These are phyloP conservation scores for Cebidichthys violaceus DNA, from an alignment of 2,113 vertebrate species.

Conservation along the genomic window DNA sequence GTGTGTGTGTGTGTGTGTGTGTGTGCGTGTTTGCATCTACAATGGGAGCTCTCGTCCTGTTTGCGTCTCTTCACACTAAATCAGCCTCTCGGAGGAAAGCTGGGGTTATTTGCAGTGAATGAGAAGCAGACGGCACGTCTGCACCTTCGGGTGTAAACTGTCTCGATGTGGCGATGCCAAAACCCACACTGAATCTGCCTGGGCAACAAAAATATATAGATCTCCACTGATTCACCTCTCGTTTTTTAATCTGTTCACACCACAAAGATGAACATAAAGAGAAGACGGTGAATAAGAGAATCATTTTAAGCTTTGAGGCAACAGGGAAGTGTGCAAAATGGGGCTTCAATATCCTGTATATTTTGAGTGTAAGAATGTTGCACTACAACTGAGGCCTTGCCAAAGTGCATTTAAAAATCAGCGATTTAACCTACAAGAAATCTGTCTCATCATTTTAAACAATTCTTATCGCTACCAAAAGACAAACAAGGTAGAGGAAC, in stretches of 20 bases:
- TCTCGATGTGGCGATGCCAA: slow-evolving; percentile 1
- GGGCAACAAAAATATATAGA: slow-evolving; percentile 25
- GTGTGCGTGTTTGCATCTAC: slow-evolving; percentile 16
- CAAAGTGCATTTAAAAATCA: slow-evolving; percentile 17
- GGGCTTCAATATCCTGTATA: not conserved
- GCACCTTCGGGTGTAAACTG: slow-evolving; percentile 59
- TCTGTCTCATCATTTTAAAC: not conserved
- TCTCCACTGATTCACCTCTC: slow-evolving; percentile 5
- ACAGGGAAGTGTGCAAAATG: not conserved
- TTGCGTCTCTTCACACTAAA: slow-evolving; percentile 64
- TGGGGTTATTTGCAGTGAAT: slow-evolving; percentile 53
- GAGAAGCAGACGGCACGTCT: slow-evolving; percentile 58
- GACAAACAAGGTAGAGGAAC: not conserved
- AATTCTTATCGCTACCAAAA: not conserved
- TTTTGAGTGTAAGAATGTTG: not conserved
- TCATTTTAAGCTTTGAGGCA: not conserved
- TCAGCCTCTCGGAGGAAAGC: slow-evolving; percentile 46
- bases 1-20: slow-evolving; percentile 35
- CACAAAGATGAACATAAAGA: not conserved
- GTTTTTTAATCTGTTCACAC: not conserved
- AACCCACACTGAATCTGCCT: slow-evolving; percentile 37
- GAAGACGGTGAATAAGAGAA: not conserved
- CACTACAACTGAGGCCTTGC: not conserved
- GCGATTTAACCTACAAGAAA: not conserved
- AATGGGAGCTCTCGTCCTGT: slow-evolving; percentile 53